phyloP scores from a whole-genome alignment of 2,113 vertebrate species.

The Pteropus alecto region DNA sequence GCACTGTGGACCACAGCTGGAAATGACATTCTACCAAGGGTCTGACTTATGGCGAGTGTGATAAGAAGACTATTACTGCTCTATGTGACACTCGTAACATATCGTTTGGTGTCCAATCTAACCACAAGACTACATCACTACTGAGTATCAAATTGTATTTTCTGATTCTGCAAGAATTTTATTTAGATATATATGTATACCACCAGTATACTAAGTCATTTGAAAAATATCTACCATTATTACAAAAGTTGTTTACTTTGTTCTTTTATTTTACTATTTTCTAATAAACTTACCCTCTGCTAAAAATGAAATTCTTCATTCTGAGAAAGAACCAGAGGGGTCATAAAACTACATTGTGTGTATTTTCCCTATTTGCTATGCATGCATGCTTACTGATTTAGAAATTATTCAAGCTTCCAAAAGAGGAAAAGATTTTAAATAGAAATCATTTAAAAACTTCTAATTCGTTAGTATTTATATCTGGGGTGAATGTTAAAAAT shows the following conservation, averaged over 20 bases:
- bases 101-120: neutral
- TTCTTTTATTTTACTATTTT: neutral
- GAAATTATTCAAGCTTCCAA: slow-evolving; percentile 31
- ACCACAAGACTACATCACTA: neutral
- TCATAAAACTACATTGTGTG: neutral
- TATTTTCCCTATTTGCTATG: neutral
- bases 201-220: neutral
- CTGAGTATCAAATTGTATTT: neutral
- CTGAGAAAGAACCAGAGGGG: neutral
- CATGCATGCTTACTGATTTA: neutral
- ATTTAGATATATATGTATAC: neutral
- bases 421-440: slow-evolving; percentile 20
- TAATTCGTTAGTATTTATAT: neutral
- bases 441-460: neutral
- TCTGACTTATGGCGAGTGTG: neutral
- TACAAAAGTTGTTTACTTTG: neutral
- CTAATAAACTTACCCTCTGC: neutral
- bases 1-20: neutral
- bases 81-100: neutral
- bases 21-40: neutral
- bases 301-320: neutral
- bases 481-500: neutral
- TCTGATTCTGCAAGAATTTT: neutral
- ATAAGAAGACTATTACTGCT: neutral
- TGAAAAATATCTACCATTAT: neutral